Evolutionary conservation across 2,888 invertebrate species (phyloP), one percentile per base, ranked within the genome.

Genomic region (Alviniconcha strummeri): DNA sequence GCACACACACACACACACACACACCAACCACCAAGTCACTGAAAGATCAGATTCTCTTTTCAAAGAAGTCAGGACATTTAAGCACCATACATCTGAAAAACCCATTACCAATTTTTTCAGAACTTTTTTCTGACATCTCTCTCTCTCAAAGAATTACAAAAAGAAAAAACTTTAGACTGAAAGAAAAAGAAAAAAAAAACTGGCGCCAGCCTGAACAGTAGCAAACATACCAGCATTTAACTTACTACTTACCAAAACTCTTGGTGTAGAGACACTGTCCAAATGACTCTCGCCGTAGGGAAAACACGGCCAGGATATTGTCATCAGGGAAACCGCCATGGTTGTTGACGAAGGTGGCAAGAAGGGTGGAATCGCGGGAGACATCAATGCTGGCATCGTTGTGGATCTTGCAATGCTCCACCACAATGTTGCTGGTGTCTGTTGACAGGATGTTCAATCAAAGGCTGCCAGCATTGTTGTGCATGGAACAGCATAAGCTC

Each of bases 361-460:
- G 94, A 83, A 97, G 94, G 57, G 96, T 95, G 36, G 97, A 97
- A 92, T 97, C 97, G 85, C 95, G 95, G 15, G 97, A 97, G 89
- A 97, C 96, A 92, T 97, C 97, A 88, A 97, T 96, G 92, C 97
- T 97, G 57, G 97, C 97, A 91, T 97, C 97, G 92, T 97, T 97
- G 94, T 97, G 97, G 86, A 97, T 96, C 92, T 96, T 96, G 93
- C 97, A 97, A 89, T 96, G 96, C 64, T 95, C 95, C 9, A 97
- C 97, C 54, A 97, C 96, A 69, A 97, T 95, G 91, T 97, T 97
- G 90, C 96, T 96, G 82, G 88, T 87, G 60, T 89, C 92, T 92
- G 88, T 15, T 88, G 88, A 56, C 75, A 84, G 36, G 36, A 36
- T n/a, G 54, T 19, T 52, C 11, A 5, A 67, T 67, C 13, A 67